Percentiles rank a stretch among this genome's conserved stretches.
Evolutionary conservation across 2,113 vertebrate species (phyloP).

Genomic region (Merops nubicus): DNA sequence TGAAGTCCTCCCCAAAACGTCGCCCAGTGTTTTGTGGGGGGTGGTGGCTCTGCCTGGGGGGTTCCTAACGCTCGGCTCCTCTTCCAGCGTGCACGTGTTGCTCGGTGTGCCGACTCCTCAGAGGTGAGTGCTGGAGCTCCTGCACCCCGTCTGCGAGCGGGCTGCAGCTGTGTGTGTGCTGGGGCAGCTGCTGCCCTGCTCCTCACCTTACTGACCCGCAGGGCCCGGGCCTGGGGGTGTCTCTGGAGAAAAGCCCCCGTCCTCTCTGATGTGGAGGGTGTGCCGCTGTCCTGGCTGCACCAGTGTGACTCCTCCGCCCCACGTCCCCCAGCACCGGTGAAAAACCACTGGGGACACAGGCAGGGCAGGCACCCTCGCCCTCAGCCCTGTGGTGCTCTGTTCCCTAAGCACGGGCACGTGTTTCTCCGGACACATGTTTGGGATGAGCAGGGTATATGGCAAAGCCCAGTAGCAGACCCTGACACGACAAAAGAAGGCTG

Average conservation of each 20-base stretch:
- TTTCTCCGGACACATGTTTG: background rate
- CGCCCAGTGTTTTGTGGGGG: background rate
- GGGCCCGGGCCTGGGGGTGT: background rate
- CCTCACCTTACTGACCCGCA: background rate
- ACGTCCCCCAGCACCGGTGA: rapidly evolving
- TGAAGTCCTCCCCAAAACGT: background rate
- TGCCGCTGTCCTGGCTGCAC: background rate
- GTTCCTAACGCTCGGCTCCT: constrained; percentile 56
- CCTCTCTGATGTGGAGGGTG: background rate
- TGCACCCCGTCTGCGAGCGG: too few relatives aligned
- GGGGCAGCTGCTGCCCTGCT: background rate
- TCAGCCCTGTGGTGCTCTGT: background rate
- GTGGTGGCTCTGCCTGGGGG: background rate
- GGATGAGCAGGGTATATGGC: background rate
- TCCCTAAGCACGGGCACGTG: rapidly evolving
- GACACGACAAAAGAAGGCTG: background rate
- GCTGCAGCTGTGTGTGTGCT: background rate
- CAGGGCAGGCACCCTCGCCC: background rate
- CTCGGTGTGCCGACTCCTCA: constrained; percentile 70
- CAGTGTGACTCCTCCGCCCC: background rate
- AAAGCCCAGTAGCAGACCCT: background rate
- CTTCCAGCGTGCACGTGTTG: constrained; percentile 81
- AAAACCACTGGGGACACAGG: background rate
- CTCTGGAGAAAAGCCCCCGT: background rate
- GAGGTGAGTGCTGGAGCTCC: constrained; percentile 77